phyloP scores from a whole-genome alignment of 2,113 vertebrate genomes.

The Motacilla alba region DNA sequence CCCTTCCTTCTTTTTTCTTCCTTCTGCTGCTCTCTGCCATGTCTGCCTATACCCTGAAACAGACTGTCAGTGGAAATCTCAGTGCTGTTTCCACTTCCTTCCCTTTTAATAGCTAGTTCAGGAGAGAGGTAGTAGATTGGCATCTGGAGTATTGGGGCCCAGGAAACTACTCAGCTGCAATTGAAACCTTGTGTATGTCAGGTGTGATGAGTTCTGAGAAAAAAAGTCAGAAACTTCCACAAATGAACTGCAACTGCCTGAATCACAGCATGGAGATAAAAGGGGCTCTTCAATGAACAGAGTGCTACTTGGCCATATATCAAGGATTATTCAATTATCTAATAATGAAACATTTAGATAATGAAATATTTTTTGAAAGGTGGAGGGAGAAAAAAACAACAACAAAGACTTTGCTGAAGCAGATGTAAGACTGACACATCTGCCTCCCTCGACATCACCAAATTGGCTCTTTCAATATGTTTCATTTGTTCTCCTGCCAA shows the following conservation, averaged over 20 bases:
- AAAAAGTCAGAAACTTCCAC: neutral
- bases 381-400: neutral
- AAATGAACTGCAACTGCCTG: neutral
- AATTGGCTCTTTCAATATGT: constrained; percentile 47
- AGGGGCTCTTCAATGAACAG: neutral
- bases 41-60: neutral
- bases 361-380: neutral
- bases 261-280: neutral
- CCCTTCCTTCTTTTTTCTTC: neutral
- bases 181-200: constrained; percentile 24
- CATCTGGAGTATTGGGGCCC: neutral
- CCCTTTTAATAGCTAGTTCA: neutral
- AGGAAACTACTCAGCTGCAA: constrained; percentile 8
- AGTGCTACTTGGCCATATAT: neutral
- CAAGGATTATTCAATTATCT: constrained; percentile 29
- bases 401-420: constrained; percentile 3
- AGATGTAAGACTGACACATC: constrained; percentile 53
- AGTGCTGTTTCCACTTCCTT: neutral
- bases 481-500: constrained; percentile 64
- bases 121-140: constrained; percentile 11
- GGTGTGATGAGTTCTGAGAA: neutral
- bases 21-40: neutral
- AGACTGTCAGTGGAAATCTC: neutral
- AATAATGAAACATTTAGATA: constrained; percentile 28
- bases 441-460: neutral